These are phyloP conservation scores for Pyxicephalus adspersus DNA, from an alignment of 2,113 vertebrate genomes.

Conservation along the genomic window DNA sequence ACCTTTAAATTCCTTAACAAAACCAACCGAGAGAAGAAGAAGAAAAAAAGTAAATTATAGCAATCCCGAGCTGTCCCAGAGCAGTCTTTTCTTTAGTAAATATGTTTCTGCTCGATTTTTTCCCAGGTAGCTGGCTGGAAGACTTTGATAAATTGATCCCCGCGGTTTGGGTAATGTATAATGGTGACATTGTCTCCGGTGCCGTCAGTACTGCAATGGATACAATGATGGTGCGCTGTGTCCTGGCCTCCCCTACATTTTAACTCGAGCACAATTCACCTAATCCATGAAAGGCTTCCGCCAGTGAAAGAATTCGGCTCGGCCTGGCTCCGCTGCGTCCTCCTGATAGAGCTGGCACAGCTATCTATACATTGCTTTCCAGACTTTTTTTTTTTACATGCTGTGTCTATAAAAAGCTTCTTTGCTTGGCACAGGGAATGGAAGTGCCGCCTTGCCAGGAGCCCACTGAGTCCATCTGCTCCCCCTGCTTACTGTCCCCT, in stretches of 20 bases:
- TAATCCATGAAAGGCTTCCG: slow-evolving; percentile 48
- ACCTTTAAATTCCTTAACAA: slow-evolving; percentile 28
- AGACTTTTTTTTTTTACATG: slow-evolving; percentile 44
- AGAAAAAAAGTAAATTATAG: slow-evolving; percentile 1
- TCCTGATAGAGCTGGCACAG: slow-evolving; percentile 40
- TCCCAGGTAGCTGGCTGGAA: slow-evolving; percentile 31
- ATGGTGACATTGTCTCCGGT: slow-evolving; percentile 41
- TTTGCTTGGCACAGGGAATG: slow-evolving; percentile 41
- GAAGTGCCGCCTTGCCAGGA: slow-evolving; percentile 34
- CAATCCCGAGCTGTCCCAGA: not conserved
- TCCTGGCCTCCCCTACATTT: slow-evolving; percentile 13
- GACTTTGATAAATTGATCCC: slow-evolving; percentile 50
- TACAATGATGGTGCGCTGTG: slow-evolving; percentile 39
- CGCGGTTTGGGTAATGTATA: slow-evolving; percentile 44
- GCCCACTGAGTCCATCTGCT: slow-evolving; percentile 53
- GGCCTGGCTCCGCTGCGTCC: slow-evolving; percentile 11
- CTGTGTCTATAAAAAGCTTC: slow-evolving; percentile 52
- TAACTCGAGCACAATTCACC: slow-evolving; percentile 38
- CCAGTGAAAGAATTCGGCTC: slow-evolving; percentile 27
- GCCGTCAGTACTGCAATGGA: slow-evolving; percentile 28
- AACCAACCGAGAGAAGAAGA: not conserved
- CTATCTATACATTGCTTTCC: slow-evolving; percentile 36
- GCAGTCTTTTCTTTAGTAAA: slow-evolving; percentile 20
- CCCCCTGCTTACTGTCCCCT: slow-evolving; percentile 44
- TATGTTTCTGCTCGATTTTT: slow-evolving; percentile 12